Evolutionary conservation across 1,140 invertebrate species (phyloP), one percentile per base, ranked within the genome.

Genomic region (Cephus cinctus): DNA sequence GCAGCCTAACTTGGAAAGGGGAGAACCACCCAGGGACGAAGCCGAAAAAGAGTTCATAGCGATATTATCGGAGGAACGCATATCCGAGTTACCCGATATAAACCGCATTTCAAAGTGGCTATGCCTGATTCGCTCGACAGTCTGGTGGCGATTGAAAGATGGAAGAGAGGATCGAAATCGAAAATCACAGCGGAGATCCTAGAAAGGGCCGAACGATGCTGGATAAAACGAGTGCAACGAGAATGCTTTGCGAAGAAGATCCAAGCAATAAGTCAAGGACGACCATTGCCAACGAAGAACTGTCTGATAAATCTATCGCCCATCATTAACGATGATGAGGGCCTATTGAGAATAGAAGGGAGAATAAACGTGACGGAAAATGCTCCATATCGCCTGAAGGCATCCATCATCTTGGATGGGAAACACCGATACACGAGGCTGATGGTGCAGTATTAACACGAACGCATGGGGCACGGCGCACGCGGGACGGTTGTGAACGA

Each of bases 371-470:
- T 15, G 4, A 1, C 27, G 3, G 15, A 31, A 31, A 12, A 12
- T 4, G 40, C 4, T 3, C 3, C 11, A 9, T 3, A 47, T 11
- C n/a, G n/a, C n/a, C n/a, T n/a, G 15, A 44, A 50, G 4, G 3
- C 8, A 3, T 43, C 55, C 6, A 38, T 47, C 12, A 47, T 57
- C 5, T 21, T 57, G 19, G 32, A 35, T 6, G 39, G 38, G 9
- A 44, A 48, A 19, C 52, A 58, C 41, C 44, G 20, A 12, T 9
- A 54, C n/a, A 51, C 52, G 9, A 21, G 47, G 5, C 21, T 63
- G n/a, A 27, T 61, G 3, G 47, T 67, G 12, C 11, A 8, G 2
- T 18, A 50, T 31, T 39, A 43, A 16, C 59, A 66, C 31, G 4
- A 30, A 0, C 15, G 31, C 2, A 6, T 34, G n/a, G 21, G 52